phyloP scores from a whole-genome alignment of 2,888 invertebrate species.

The Eucera pruinosa region DNA sequence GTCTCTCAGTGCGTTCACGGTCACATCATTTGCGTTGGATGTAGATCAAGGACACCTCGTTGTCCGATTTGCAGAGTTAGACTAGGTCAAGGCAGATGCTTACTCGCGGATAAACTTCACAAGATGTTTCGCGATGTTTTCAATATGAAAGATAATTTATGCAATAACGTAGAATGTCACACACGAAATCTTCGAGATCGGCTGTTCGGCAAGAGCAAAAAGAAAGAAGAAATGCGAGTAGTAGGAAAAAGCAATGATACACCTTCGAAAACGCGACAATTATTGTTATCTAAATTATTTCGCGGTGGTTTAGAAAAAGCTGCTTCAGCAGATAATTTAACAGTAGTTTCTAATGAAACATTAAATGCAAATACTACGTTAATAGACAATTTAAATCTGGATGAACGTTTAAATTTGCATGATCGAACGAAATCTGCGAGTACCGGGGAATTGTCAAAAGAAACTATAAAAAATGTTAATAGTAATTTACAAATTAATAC shows the following conservation, averaged over 20 bases:
- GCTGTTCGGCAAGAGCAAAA: conserved; percentile 69
- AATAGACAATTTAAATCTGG: conserved; percentile 45
- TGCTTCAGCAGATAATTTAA: conserved; percentile 80
- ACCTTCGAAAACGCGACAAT: conserved; percentile 45
- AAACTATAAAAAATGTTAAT: conserved; percentile 1
- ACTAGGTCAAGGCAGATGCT: conserved; percentile 81
- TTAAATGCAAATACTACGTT: background rate
- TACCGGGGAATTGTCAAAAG: conserved; percentile 78
- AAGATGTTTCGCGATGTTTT: conserved; percentile 78
- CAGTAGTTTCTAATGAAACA: conserved; percentile 43
- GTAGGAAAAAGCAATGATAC: conserved; percentile 17
- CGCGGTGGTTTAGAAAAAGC: conserved; percentile 75
- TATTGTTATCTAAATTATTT: conserved; percentile 60
- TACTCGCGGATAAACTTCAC: conserved; percentile 81
- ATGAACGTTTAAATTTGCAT: conserved; percentile 67
- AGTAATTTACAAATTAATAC: conserved; percentile 23
- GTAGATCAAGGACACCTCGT: conserved; percentile 86
- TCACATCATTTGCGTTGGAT: conserved; percentile 87
- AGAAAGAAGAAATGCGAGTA: background rate
- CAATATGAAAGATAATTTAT: conserved; percentile 51
- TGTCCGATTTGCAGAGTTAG: conserved; percentile 88
- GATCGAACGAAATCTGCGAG: conserved; percentile 81
- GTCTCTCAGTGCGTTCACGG: conserved; percentile 88
- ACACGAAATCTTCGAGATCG: conserved; percentile 62
- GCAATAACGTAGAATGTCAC: background rate